Percentiles rank a stretch among this genome's conserved stretches.
These are phyloP conservation scores for Camelus dromedarius DNA, from an alignment of 2,113 vertebrate genomes.

Conservation along the genomic window DNA sequence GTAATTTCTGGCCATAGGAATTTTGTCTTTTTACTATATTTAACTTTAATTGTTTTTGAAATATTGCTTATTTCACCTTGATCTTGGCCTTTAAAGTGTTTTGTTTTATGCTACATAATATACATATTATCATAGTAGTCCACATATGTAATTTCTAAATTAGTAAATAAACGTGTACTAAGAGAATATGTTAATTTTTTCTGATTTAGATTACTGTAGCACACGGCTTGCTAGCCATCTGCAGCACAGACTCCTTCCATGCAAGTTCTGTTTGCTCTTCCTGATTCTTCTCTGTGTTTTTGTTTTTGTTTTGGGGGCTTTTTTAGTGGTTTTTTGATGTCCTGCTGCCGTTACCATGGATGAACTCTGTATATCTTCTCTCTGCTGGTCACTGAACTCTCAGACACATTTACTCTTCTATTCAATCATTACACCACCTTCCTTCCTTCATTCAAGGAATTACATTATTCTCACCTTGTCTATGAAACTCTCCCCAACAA, in stretches of 20 bases:
- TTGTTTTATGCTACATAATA: not conserved
- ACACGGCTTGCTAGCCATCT: not conserved
- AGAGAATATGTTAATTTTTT: not conserved
- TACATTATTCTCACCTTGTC: not conserved
- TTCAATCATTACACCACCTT: not conserved
- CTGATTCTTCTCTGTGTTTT: not conserved
- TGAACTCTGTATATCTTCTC: not conserved
- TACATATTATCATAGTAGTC: not conserved
- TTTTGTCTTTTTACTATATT: not conserved
- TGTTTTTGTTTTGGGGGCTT: not conserved
- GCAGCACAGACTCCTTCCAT: too few relatives aligned
- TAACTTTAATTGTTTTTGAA: not conserved
- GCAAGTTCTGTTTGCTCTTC: not conserved
- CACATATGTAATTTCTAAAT: not conserved
- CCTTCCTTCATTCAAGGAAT: not conserved
- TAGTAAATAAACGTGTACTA: not conserved
- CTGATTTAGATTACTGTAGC: not conserved
- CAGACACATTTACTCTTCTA: not conserved
- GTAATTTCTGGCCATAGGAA: not conserved
- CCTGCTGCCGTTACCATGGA: not conserved
- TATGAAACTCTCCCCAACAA: not conserved
- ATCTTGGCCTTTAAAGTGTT: not conserved
- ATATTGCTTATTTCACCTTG: not conserved
- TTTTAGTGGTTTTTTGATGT: not conserved
- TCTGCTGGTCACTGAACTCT: not conserved